phyloP scores from a whole-genome alignment of 1,140 invertebrate genomes.

The Papilio polyxenes region DNA sequence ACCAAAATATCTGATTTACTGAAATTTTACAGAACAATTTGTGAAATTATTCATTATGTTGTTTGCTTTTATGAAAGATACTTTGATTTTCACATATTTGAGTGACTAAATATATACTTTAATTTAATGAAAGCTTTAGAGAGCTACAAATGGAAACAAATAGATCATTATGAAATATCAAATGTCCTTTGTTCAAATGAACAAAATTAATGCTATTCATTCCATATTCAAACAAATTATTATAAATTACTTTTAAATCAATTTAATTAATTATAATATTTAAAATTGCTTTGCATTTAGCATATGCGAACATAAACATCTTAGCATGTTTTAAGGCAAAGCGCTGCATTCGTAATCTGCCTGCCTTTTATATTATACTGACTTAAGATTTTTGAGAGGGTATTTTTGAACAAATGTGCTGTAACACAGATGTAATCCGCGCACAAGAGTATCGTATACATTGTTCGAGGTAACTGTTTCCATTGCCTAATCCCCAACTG shows the following conservation, averaged over 20 bases:
- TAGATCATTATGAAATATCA: too few species aligned
- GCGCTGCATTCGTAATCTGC: background rate
- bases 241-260: background rate
- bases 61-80: background rate
- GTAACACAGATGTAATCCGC: background rate
- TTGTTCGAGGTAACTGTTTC: conserved; percentile 30
- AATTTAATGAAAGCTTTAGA: too few species aligned
- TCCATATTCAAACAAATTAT: too few species aligned
- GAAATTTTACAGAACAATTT: background rate
- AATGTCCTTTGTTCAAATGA: too few species aligned
- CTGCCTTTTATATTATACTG: background rate
- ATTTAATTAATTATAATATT: background rate
- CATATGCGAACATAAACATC: background rate
- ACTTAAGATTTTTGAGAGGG: background rate
- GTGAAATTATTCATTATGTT: background rate
- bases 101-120: background rate
- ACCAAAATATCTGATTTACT: background rate
- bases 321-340: background rate
- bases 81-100: background rate
- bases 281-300: background rate
- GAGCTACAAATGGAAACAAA: too few species aligned
- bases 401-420: background rate
- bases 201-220: too few species aligned
- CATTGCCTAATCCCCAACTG: conserved; percentile 46
- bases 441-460: background rate